Evolutionary conservation across 2,888 invertebrate genomes (phyloP).

Genomic region (Harpalus rufipes): DNA sequence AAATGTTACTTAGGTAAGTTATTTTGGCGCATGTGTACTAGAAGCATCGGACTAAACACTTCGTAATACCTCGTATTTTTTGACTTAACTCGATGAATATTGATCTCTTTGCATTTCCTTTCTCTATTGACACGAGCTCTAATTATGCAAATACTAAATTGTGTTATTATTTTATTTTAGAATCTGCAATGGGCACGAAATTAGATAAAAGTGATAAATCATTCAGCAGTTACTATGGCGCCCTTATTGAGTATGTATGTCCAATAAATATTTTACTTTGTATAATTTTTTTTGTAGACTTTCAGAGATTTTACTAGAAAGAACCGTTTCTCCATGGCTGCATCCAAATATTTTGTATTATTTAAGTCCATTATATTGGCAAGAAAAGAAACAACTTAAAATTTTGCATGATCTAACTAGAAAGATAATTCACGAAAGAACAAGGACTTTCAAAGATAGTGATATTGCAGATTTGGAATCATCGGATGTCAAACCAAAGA

Average conservation of each 20-base stretch:
- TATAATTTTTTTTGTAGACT: slow-evolving; percentile 15
- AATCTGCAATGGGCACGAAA: slow-evolving; percentile 85
- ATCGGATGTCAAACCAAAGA: slow-evolving; percentile 69
- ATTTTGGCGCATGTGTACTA: no score
- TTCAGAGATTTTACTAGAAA: background rate
- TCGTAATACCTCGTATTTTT: no score
- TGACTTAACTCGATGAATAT: no score
- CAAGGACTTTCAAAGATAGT: slow-evolving; percentile 58
- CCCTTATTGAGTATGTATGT: slow-evolving; percentile 74
- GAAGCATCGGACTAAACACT: no score
- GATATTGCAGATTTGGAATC: background rate
- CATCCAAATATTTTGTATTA: slow-evolving; percentile 4
- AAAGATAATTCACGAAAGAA: slow-evolving; percentile 50
- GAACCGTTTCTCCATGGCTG: background rate
- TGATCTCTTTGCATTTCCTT: no score
- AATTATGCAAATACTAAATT: background rate
- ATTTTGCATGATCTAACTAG: background rate
- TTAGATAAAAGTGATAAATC: slow-evolving; percentile 77
- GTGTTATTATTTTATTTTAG: slow-evolving; percentile 73
- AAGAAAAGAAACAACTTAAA: slow-evolving; percentile 4
- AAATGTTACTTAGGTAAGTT: no score
- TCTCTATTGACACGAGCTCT: no score
- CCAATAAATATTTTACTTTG: background rate
- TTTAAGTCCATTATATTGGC: background rate
- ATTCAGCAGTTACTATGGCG: slow-evolving; percentile 80